Conservation (phyloP, 2,797 vertebrate species). For the Pangasius mekongensis region DNA sequence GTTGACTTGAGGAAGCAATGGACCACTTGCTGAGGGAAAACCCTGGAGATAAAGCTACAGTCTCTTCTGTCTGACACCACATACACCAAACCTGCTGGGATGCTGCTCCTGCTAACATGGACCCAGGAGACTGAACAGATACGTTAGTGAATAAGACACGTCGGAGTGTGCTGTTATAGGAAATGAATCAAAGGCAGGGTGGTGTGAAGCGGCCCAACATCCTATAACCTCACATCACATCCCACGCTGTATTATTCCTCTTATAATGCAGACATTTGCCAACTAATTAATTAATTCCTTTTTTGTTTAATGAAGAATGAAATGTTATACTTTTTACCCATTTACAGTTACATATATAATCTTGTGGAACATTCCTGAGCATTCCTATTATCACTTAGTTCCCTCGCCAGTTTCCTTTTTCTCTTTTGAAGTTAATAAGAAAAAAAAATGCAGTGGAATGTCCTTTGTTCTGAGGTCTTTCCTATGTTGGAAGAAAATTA, state of each 20-base stretch:
- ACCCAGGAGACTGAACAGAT: background rate
- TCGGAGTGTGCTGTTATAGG: background rate
- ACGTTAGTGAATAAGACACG: background rate
- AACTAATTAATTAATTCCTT: too few relatives aligned
- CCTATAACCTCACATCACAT: background rate
- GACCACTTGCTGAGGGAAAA: conserved; percentile 1
- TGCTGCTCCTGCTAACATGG: conserved; percentile 1
- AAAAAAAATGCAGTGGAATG: too few relatives aligned
- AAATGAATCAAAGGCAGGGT: background rate
- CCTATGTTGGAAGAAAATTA: background rate
- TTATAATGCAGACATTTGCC: background rate
- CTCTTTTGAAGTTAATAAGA: too few relatives aligned
- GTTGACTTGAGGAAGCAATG: background rate
- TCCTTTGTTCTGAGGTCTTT: background rate
- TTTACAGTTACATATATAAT: background rate
- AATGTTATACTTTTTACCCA: background rate
- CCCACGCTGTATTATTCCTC: background rate
- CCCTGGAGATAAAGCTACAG: conserved; percentile 1
- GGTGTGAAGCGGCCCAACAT: background rate
- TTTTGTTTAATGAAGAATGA: background rate
- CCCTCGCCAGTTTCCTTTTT: background rate
- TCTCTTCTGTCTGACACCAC: background rate
- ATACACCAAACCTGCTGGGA: conserved; percentile 4
- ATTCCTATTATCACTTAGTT: background rate
- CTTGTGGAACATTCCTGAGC: background rate